A percentile compares a stretch with the other conserved stretches of the same genome.
Conservation (phyloP, 2,113 vertebrate species). For the Notarius lentiginosus region DNA sequence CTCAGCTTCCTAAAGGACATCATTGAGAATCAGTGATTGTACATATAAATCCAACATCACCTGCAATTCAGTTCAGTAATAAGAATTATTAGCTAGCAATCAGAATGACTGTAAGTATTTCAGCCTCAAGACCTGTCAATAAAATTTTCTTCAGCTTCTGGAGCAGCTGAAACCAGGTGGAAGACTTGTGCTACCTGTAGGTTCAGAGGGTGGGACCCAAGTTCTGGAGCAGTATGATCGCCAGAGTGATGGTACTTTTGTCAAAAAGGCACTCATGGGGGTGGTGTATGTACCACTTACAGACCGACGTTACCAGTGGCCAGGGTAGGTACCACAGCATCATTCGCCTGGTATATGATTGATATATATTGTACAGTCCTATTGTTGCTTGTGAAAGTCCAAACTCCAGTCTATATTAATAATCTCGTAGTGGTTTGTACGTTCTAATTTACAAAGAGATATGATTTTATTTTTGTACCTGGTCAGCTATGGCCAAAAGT, state of each 20-base stretch:
- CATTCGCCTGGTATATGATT: background rate
- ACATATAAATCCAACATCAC: background rate
- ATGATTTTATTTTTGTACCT: background rate
- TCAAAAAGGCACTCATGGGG: slow-evolving; percentile 83
- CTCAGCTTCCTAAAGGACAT: background rate
- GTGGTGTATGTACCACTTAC: slow-evolving; percentile 89
- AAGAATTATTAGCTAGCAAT: background rate
- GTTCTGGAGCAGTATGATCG: slow-evolving; percentile 87
- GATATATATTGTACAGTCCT: background rate
- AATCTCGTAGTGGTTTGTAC: background rate
- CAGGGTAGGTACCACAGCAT: slow-evolving; percentile 70
- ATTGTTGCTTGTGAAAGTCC: background rate
- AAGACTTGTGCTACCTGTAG: slow-evolving; percentile 82
- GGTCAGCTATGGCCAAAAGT: background rate
- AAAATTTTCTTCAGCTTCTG: slow-evolving; percentile 72
- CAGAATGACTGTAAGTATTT: background rate
- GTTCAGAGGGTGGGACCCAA: slow-evolving; percentile 81
- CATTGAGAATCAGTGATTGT: background rate
- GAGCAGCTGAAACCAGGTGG: slow-evolving; percentile 87
- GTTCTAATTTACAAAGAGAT: background rate
- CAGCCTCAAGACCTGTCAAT: slow-evolving; percentile 6
- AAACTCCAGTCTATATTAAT: background rate
- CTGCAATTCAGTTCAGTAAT: background rate
- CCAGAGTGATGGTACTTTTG: slow-evolving; percentile 77
- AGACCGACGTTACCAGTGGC: slow-evolving; percentile 83